A percentile compares a stretch with the other conserved stretches of the same genome.
phyloP scores from a whole-genome alignment of 2,113 vertebrate genomes.

The Acrocephalus kingi region DNA sequence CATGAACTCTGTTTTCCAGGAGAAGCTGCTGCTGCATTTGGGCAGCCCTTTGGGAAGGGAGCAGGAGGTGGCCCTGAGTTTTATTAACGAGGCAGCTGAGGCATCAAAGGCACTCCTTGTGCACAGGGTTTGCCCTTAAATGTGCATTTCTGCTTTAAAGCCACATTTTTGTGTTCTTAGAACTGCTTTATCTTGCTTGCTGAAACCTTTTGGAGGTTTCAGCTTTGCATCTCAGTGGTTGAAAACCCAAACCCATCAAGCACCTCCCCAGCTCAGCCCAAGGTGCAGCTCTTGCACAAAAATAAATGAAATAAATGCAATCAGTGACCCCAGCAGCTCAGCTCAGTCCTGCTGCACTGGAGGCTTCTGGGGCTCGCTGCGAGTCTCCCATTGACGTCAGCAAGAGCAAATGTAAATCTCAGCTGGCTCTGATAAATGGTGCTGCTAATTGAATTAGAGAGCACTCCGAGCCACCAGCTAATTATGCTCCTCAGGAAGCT shows the following conservation, averaged over 20 bases:
- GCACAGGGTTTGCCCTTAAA: not conserved
- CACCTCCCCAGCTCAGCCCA: not conserved
- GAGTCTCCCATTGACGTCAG: constrained; percentile 69
- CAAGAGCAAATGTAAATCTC: constrained; percentile 70
- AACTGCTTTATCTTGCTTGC: not conserved
- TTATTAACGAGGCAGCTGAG: not conserved
- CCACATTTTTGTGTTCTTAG: not conserved
- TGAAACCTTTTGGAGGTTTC: not conserved
- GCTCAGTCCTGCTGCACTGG: constrained; percentile 35
- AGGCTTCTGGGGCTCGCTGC: constrained; percentile 47
- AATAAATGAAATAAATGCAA: not conserved
- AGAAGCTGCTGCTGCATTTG: not conserved
- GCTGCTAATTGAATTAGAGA: constrained; percentile 81
- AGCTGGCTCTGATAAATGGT: constrained; percentile 67
- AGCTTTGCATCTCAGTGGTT: not conserved
- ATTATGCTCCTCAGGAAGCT: constrained; percentile 70
- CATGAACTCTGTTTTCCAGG: not conserved
- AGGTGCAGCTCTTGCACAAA: constrained; percentile 1
- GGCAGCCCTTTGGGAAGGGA: not conserved
- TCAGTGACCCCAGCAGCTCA: constrained; percentile 34
- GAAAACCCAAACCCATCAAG: not conserved
- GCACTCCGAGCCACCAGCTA: constrained; percentile 70
- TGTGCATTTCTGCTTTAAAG: not conserved
- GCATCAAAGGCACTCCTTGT: not conserved
- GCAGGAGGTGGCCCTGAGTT: not conserved